Evolutionary conservation across 2,797 vertebrate genomes (phyloP).

Genomic region (Morelia viridis): DNA sequence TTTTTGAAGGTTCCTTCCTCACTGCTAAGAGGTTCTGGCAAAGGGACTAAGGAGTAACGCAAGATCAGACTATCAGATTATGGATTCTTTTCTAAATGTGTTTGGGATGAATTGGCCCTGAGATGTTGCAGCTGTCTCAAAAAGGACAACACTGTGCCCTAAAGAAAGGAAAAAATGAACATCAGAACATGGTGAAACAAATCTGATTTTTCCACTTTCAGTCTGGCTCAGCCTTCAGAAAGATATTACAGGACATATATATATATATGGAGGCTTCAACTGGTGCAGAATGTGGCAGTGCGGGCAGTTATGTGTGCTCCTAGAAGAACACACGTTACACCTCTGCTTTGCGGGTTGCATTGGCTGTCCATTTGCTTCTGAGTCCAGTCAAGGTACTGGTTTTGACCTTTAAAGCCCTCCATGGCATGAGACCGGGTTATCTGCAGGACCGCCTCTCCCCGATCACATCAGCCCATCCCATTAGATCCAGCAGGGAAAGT

Average conservation of each 20-base stretch:
- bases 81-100: neutral
- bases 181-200: neutral
- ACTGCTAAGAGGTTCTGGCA: neutral
- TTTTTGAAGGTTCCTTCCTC: constrained; percentile 45
- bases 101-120: neutral
- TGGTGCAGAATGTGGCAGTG: too few species aligned
- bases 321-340: too few species aligned
- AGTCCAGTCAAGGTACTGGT: too few species aligned
- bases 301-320: too few species aligned
- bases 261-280: neutral
- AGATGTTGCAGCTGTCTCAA: neutral
- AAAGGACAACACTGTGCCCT: neutral
- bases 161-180: neutral
- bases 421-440: too few species aligned
- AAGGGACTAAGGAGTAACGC: neutral
- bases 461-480: too few species aligned
- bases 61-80: neutral
- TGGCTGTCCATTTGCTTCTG: too few species aligned
- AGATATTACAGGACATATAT: neutral
- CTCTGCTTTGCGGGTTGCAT: too few species aligned
- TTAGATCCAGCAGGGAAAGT: too few species aligned
- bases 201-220: neutral
- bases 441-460: too few species aligned
- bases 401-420: too few species aligned
- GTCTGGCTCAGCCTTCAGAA: neutral